Conservation (phyloP, 1,140 invertebrate genomes). For the Aphelenchoides avenae region DNA sequence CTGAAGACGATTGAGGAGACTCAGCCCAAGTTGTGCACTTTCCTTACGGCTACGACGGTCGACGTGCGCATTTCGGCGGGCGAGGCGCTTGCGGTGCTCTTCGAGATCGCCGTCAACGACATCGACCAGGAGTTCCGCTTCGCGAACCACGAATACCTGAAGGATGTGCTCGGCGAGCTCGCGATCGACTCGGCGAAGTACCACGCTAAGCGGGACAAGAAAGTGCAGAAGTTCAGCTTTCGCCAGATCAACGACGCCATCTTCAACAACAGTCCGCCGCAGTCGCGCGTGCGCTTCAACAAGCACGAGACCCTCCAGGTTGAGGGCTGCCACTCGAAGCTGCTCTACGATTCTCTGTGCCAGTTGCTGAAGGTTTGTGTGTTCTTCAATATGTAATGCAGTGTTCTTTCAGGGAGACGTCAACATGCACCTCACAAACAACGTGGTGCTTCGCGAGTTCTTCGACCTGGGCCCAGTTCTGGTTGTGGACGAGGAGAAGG, state of each 20-base stretch:
- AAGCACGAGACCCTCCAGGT: constrained; percentile 29
- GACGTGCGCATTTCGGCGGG: constrained; percentile 40
- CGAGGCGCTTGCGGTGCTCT: constrained; percentile 35
- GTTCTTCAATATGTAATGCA: constrained; percentile 1
- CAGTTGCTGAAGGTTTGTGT: constrained; percentile 34
- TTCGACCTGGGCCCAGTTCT: constrained; percentile 30
- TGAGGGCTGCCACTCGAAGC: constrained; percentile 38
- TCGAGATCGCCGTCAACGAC: constrained; percentile 33
- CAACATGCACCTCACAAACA: constrained; percentile 36
- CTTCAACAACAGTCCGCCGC: constrained; percentile 24
- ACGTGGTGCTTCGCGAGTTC: constrained; percentile 38
- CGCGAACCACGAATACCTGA: constrained; percentile 27
- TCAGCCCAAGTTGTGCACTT: constrained; percentile 33
- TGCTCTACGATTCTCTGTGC: constrained; percentile 38
- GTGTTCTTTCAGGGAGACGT: constrained; percentile 28
- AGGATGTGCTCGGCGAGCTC: constrained; percentile 22
- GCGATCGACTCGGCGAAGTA: constrained; percentile 41
- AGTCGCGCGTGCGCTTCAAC: constrained; percentile 34
- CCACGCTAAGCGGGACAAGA: constrained; percentile 43
- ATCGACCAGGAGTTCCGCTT: constrained; percentile 44
- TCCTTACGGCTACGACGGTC: constrained; percentile 35
- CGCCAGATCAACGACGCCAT: constrained; percentile 42
- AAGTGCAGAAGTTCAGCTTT: constrained; percentile 41
- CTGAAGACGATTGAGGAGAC: constrained; percentile 25
- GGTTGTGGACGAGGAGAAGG: constrained; percentile 13